A percentile compares a stretch with the other conserved stretches of the same genome.
These are phyloP conservation scores for Scaptomyza parva DNA, from an alignment of 2,888 invertebrate genomes.

Conservation along the genomic window DNA sequence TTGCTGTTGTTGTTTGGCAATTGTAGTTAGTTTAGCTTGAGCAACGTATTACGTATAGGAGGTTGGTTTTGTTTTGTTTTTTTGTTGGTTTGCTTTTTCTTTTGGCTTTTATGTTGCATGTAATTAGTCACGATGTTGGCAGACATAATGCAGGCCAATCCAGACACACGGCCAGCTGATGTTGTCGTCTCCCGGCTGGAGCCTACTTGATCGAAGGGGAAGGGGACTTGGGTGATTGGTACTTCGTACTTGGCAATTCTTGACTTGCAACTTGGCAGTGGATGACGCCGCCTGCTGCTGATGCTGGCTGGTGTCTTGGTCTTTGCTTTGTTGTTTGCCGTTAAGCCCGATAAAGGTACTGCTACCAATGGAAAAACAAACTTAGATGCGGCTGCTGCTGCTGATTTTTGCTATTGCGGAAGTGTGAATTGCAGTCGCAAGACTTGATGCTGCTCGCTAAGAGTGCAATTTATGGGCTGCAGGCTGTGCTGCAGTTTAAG, in stretches of 20 bases:
- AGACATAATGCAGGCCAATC: constrained; percentile 73
- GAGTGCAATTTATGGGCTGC: constrained; percentile 52
- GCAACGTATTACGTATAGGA: constrained; percentile 60
- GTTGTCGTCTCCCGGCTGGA: constrained; percentile 31
- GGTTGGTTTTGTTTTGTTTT: constrained; percentile 41
- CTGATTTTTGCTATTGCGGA: constrained; percentile 55
- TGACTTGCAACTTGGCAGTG: constrained; percentile 40
- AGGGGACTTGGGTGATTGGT: constrained; percentile 23
- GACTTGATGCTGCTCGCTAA: constrained; percentile 16
- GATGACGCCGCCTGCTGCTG: constrained; percentile 38
- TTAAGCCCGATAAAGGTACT: constrained; percentile 44
- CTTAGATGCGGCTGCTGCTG: constrained; percentile 14
- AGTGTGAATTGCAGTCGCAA: constrained; percentile 68
- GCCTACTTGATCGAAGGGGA: constrained; percentile 2
- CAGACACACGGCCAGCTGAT: constrained; percentile 38
- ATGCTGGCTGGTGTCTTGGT: constrained; percentile 16
- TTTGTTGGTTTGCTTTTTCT: constrained; percentile 49
- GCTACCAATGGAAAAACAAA: constrained; percentile 44
- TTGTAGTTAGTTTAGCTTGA: constrained; percentile 54
- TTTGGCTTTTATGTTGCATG: constrained; percentile 74
- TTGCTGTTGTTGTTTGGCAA: constrained; percentile 51
- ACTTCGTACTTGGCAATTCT: constrained; percentile 26
- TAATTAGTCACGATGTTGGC: constrained; percentile 80
- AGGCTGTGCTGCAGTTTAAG: constrained; percentile 28
- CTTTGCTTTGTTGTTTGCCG: constrained; percentile 79